Base-by-base conservation (phyloP, 30 jellyfish, hydroid and myxozoan species). In the Chrysaora quinquecirrha region DNA sequence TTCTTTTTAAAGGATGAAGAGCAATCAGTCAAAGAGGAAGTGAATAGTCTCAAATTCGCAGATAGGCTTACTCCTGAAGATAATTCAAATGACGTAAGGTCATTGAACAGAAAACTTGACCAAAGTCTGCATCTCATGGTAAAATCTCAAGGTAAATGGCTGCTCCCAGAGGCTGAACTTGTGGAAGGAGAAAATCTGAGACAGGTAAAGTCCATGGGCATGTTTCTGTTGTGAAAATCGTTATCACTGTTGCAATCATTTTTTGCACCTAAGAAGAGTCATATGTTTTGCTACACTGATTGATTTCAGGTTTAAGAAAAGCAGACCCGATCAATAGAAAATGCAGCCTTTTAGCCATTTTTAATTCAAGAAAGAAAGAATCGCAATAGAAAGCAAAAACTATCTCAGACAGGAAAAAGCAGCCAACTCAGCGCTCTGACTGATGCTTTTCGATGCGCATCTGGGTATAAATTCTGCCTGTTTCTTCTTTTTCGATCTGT, bases 161-260 rank as follows among this genome's bases (percentile, higher is more conserved):
- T 54, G 34, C 78, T 82, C 1, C 92, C 92, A 0, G 92, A 82
- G 48, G 49, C 85, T 69, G 92, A 82, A 43, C 16, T 82, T 32
- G 71, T 50, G 48, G 84, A 54, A 22, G 92, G 84, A 49, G 85
- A 82, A 35, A 46, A 71, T 2, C 73, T 82, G 21, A 82, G 75
- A 50, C 92, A 82, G 85, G 92, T 82, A 38, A n/a, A n/a, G n/a
- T n/a, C n/a, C n/a, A n/a, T n/a, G 12, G 12, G 50, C 2, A 19
- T 2, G 1, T 1, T 14, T 3, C 68, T 52, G 1, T 52, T 52
- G 24, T 19, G 20, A 19, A 14, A 1, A 19, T 52, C 24, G 11
- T 14, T 1, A 1, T 30, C 24, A 30, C 12, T 30, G 19, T 47
- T 47, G 16, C 11, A 47, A 47, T 11, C 61, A n/a, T n/a, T n/a